Base-by-base conservation (phyloP, 2,113 vertebrate genomes). In the Centropus unirufus region DNA sequence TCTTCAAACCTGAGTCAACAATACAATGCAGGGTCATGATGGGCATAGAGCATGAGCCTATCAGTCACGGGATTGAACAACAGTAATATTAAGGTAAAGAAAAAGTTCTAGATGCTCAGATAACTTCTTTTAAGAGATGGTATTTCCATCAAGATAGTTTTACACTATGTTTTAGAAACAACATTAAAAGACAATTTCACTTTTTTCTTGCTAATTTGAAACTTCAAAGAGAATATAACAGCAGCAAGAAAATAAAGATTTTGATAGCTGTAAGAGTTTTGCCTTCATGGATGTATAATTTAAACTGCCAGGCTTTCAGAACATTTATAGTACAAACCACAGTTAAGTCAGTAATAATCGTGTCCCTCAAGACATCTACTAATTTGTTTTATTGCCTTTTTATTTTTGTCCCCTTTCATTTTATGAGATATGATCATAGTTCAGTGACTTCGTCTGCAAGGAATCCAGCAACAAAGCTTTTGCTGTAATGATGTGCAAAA, bases 331-430 rank as follows among this genome's bases (percentile, higher is more conserved):
- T 76, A 93, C 86, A 95, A 95, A 96, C 92, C 88, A 78, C 46
- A 95, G 79, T 93, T 93, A 96, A 49, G 91, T 97, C 95, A 90
- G 90, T 92, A 96, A 97, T 96, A 96, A 95, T 70, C 21, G 7
- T 46, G 64, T 94, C 88, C 83, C 86, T 96, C 80, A 70, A 97
- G 95, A 97, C 87, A 92, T 54, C 57, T 84, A 61, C 92, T 96
- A 94, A 88, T 97, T 96, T 96, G 93, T 63, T 96, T 98, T 95
- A 96, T 80, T 97, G 95, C 84, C 72, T 89, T 97, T 97, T 96
- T 87, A 89, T 95, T 97, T 97, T 90, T 96, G 95, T 96, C 76
- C 83, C 66, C 90, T 97, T 96, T 96, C 87, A 96, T 97, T 97
- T 97, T 96, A 91, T 89, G 83, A 96, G 96, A 94, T 91, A 96